Conservation (phyloP, 2,888 invertebrate genomes). For the Patella caerulea region DNA sequence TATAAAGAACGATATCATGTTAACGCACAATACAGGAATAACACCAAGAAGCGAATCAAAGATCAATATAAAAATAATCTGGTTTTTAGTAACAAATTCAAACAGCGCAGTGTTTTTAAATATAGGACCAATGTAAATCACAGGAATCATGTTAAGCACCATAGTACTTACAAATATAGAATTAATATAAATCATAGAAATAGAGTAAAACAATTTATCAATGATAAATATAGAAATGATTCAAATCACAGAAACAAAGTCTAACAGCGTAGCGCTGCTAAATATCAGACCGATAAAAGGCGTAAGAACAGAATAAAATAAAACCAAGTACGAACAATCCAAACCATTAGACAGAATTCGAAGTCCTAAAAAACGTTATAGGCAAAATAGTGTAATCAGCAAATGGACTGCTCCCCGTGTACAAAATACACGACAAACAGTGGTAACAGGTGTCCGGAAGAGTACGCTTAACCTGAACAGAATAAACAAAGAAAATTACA, state of each 20-base stretch:
- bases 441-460: no score
- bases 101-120: background rate
- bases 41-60: background rate
- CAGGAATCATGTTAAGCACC: background rate
- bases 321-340: no score
- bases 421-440: no score
- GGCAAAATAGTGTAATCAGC: no score
- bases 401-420: no score
- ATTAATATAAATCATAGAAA: background rate
- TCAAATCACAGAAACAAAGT: background rate
- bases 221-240: background rate
- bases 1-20: background rate
- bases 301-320: background rate
- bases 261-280: background rate
- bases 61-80: background rate
- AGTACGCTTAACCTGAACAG: no score
- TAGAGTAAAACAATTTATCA: background rate
- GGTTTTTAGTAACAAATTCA: background rate
- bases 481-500: background rate
- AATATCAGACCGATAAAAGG: background rate
- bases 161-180: background rate
- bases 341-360: no score
- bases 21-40: background rate
- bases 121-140: background rate
- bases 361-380: no score